Conservation (phyloP, 2,797 vertebrate species). For the Oreortyx pictus region DNA sequence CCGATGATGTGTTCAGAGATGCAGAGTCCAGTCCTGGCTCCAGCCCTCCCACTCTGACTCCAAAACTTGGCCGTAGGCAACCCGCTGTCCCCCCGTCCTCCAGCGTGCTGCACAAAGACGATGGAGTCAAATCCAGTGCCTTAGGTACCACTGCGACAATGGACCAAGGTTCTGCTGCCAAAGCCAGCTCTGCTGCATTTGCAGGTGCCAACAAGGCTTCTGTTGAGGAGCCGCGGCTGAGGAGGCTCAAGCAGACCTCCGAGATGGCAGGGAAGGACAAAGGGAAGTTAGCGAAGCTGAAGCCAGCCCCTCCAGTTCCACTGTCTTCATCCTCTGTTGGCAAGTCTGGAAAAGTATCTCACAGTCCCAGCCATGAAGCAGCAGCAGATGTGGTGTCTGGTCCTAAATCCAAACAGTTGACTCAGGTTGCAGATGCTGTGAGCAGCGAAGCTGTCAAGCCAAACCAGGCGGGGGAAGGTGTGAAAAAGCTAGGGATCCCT, state of each 20-base stretch:
- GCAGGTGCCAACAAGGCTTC: conserved; percentile 79
- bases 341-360: conserved; percentile 85
- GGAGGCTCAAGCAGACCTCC: conserved; percentile 85
- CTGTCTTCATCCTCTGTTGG: conserved; percentile 77
- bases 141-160: conserved; percentile 74
- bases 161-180: conserved; percentile 80
- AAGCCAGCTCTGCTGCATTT: conserved; percentile 76
- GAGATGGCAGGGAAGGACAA: conserved; percentile 87
- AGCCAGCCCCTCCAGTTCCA: conserved; percentile 91
- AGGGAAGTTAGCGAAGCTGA: conserved; percentile 89
- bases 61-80: conserved; percentile 86
- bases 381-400: conserved; percentile 73
- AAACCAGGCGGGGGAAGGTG: conserved; percentile 77
- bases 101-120: conserved; percentile 74
- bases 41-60: conserved; percentile 89
- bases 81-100: conserved; percentile 56
- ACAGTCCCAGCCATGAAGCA: conserved; percentile 85
- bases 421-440: conserved; percentile 73
- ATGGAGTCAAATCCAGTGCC: conserved; percentile 84
- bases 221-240: conserved; percentile 86
- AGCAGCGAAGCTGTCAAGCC: conserved; percentile 73
- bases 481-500: conserved; percentile 83
- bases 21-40: conserved; percentile 88
- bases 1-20: conserved; percentile 88
- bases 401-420: conserved; percentile 79